Percentiles rank a stretch among this genome's conserved stretches.
Evolutionary conservation across 2,797 vertebrate genomes (phyloP).

Genomic region (Pseudochromis fuscus): DNA sequence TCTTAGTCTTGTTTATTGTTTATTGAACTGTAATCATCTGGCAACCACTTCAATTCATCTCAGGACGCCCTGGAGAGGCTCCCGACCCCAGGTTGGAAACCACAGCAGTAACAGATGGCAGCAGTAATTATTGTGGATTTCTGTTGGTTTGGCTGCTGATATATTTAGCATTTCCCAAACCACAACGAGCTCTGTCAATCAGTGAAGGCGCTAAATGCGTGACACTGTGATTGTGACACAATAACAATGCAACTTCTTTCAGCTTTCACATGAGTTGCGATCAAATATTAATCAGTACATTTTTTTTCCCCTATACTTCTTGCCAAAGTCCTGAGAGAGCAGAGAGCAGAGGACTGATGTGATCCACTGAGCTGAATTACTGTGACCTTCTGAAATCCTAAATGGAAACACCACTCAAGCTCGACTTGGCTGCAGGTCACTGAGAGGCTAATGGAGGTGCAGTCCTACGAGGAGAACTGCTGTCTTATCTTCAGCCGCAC

Average conservation of each 20-base stretch:
- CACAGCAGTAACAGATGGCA: constrained; percentile 9
- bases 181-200: no score
- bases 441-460: constrained; percentile 46
- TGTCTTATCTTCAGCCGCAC: constrained; percentile 32
- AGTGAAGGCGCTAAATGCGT: no score
- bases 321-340: constrained; percentile 8
- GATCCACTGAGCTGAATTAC: constrained; percentile 16
- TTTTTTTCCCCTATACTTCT: neutral
- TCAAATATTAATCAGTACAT: constrained; percentile 34
- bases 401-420: constrained; percentile 26
- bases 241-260: neutral
- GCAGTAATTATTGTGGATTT: neutral
- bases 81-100: neutral
- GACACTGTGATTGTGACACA: neutral
- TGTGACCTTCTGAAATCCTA: constrained; percentile 35
- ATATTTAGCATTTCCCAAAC: no score
- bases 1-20: neutral
- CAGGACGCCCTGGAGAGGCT: neutral
- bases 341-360: neutral
- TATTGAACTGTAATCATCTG: neutral
- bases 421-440: constrained; percentile 25
- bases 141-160: neutral
- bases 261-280: neutral
- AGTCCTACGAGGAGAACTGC: constrained; percentile 15
- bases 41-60: neutral